Conservation (phyloP, 2,888 invertebrate species). For the Ischnura elegans region DNA sequence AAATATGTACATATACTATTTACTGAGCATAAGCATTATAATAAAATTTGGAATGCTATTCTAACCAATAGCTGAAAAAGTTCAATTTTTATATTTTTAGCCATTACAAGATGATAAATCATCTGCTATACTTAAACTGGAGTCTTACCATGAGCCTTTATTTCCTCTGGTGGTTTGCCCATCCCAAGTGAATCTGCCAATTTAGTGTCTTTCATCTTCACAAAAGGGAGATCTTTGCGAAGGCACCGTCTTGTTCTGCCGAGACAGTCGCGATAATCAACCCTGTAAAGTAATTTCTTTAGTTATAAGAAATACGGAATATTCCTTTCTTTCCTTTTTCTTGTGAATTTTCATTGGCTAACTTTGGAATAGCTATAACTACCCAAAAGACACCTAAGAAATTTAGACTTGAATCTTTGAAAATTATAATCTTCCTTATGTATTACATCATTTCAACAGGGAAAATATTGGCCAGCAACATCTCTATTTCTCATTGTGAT, state of each 20-base stretch:
- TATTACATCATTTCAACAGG: background rate
- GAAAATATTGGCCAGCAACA: background rate
- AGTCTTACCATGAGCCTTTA: background rate
- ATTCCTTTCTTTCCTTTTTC: too few species aligned
- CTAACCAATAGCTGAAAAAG: too few species aligned
- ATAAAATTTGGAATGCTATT: too few species aligned
- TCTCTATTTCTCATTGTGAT: background rate
- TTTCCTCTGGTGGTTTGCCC: background rate
- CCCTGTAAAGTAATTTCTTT: slow-evolving; percentile 80
- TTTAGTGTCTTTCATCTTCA: slow-evolving; percentile 83
- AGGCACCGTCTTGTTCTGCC: slow-evolving; percentile 93
- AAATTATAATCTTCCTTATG: too few species aligned
- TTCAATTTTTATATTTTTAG: background rate
- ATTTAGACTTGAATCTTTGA: background rate
- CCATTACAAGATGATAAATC: background rate
- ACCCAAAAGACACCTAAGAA: too few species aligned
- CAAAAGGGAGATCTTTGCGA: slow-evolving; percentile 85
- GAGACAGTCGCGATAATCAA: slow-evolving; percentile 93
- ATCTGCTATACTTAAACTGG: background rate
- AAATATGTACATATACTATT: too few species aligned
- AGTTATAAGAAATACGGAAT: too few species aligned
- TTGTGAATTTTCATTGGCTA: too few species aligned
- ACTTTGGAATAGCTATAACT: too few species aligned
- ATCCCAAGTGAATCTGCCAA: slow-evolving; percentile 71
- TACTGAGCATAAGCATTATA: too few species aligned